Percentiles rank a stretch among this genome's conserved stretches.
phyloP scores from a whole-genome alignment of 1,140 invertebrate species.

The Battus philenor region DNA sequence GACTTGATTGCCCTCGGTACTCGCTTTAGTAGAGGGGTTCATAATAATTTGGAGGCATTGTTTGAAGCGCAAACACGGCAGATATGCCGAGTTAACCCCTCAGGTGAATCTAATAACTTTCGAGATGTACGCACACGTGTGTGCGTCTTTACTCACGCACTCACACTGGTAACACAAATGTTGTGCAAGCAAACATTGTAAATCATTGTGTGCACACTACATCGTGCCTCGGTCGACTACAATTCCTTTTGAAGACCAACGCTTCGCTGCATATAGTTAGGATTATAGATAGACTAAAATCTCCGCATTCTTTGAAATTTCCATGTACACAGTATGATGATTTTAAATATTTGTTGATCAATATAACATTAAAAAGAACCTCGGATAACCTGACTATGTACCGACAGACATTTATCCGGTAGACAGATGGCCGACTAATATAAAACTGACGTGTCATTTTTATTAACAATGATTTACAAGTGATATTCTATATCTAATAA shows the following conservation, averaged over 20 bases:
- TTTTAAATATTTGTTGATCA: no score
- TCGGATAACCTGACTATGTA: no score
- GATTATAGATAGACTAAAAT: no score
- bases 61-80: slow-evolving; percentile 55
- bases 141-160: neutral
- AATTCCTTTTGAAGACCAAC: neutral
- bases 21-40: slow-evolving; percentile 27
- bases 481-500: no score
- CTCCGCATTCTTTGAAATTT: no score
- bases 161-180: neutral
- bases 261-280: no score
- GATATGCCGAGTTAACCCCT: slow-evolving; percentile 40
- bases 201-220: neutral
- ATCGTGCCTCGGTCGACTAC: neutral
- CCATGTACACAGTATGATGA: no score
- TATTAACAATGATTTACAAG: no score
- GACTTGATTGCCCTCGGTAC: slow-evolving; percentile 11
- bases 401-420: no score
- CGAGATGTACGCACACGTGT: slow-evolving; percentile 13
- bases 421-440: no score
- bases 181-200: slow-evolving; percentile 7
- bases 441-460: no score
- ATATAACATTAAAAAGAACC: no score
- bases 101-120: slow-evolving; percentile 61
- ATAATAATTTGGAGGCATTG: slow-evolving; percentile 56